Evolutionary conservation across 2,113 vertebrate species (phyloP).

Genomic region (Lathamus discolor): DNA sequence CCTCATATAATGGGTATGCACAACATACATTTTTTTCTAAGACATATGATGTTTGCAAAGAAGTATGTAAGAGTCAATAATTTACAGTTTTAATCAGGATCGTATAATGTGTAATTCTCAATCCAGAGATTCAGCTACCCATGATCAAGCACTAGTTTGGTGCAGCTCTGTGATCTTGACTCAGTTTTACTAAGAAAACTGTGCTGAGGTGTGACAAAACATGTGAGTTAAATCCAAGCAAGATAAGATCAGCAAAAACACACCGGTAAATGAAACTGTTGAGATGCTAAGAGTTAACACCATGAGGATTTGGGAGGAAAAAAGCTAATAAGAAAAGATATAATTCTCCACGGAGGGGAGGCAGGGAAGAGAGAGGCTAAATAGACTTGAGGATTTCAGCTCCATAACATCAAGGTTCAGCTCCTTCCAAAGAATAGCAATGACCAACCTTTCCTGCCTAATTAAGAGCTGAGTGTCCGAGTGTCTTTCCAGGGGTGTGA

Average conservation of each 20-base stretch:
- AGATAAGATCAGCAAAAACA: neutral
- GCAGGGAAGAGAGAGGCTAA: neutral
- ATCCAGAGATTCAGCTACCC: neutral
- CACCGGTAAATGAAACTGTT: neutral
- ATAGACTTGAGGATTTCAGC: neutral
- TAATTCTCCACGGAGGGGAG: accelerated
- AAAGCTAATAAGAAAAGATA: neutral
- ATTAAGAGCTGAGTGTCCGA: neutral
- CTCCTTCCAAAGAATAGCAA: neutral
- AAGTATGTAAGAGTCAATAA: neutral
- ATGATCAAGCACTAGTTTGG: neutral
- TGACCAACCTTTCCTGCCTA: neutral
- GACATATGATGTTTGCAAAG: neutral
- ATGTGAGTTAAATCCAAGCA: neutral
- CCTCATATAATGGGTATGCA: neutral
- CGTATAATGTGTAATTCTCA: neutral
- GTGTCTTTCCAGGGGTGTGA: neutral
- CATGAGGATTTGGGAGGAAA: neutral
- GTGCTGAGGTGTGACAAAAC: neutral
- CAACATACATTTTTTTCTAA: neutral
- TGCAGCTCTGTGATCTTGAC: neutral
- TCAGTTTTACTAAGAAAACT: neutral
- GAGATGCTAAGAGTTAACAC: neutral
- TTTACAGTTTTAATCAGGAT: neutral
- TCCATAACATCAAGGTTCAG: neutral